Evolutionary conservation across 2,888 invertebrate genomes (phyloP).

Genomic region (Idaea dimidiata): DNA sequence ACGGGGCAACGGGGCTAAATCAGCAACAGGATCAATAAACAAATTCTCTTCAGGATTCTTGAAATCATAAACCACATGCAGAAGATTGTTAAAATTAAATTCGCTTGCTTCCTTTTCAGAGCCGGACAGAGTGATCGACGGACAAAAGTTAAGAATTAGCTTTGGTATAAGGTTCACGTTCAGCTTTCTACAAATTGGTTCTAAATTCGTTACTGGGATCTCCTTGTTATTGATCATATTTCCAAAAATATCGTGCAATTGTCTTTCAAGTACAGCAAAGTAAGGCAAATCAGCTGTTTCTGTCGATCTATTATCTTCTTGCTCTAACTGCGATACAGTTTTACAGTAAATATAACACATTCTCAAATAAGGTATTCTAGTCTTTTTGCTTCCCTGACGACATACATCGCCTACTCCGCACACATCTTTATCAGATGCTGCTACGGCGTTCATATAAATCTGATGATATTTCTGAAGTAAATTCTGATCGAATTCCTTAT

Average conservation of each 20-base stretch:
- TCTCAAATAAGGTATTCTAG: conserved; percentile 71
- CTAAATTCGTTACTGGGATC: conserved; percentile 84
- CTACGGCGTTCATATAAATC: conserved; percentile 74
- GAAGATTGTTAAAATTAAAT: conserved; percentile 60
- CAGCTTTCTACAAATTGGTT: conserved; percentile 84
- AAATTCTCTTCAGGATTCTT: conserved; percentile 72
- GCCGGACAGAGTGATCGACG: conserved; percentile 78
- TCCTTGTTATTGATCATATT: conserved; percentile 85
- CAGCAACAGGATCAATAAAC: conserved; percentile 67
- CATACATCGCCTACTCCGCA: conserved; percentile 66
- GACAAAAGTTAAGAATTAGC: conserved; percentile 86
- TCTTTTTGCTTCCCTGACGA: conserved; percentile 58
- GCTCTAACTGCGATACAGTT: conserved; percentile 76
- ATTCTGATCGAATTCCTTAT: conserved; percentile 49
- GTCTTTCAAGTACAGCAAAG: conserved; percentile 76
- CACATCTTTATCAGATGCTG: conserved; percentile 71
- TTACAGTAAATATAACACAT: conserved; percentile 82
- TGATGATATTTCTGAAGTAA: conserved; percentile 69
- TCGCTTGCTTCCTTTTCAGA: conserved; percentile 62
- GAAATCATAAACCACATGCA: conserved; percentile 67
- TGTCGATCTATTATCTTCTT: conserved; percentile 50
- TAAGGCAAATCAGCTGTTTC: conserved; percentile 59
- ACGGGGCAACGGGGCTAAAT: conserved; percentile 65
- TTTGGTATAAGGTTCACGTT: conserved; percentile 88
- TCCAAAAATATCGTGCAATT: conserved; percentile 83